Evolutionary conservation across 2,888 invertebrate genomes (phyloP), one percentile per base, ranked within the genome.

Genomic region (Barypeithes pellucidus): DNA sequence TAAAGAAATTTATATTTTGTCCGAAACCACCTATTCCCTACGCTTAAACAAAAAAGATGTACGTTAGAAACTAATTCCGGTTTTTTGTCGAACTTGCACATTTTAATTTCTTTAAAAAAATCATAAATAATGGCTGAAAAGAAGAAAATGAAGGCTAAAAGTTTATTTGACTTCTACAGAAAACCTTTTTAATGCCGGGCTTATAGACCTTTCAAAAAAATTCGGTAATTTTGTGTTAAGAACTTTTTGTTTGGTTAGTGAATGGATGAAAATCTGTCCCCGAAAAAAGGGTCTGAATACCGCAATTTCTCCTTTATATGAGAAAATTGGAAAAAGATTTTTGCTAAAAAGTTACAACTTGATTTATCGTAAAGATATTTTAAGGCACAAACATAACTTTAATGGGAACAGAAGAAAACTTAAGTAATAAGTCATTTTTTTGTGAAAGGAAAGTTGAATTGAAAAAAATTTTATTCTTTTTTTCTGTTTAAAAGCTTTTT

Each of bases 301-400:
- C 61, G 61, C 41, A 61, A 61, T 61, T 41, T 61, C 22, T 12
- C 60, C 24, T 62, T 45, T 62, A n/a, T 62, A 45, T 62, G 39
- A 7, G 12, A 62, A 45, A 43, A 62, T 45, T 43, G 45, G 61
- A 62, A 45, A 62, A 41, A 12, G 16, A 3, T 62, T 39, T 54
- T 43, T 24, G 20, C 9, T 4, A 62, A 62, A 45, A 45, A 29
- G 43, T 45, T 62, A 20, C n/a, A 43, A 45, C 24, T 45, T 62
- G 61, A 45, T 62, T 62, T 62, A 45, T 62, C 16, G 45, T 29
- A 29, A 45, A 45, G 45, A 45, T 36, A 24, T 45, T 62, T 43
- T 62, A 29, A 41, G 60, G 20, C 39, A 4, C 16, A 9, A 61
- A 43, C 24, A 61, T 22, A 61, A 22, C n/a, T 61, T 16, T 39